Base-by-base conservation (phyloP, 1,140 invertebrate genomes). In the Araneus ventricosus region DNA sequence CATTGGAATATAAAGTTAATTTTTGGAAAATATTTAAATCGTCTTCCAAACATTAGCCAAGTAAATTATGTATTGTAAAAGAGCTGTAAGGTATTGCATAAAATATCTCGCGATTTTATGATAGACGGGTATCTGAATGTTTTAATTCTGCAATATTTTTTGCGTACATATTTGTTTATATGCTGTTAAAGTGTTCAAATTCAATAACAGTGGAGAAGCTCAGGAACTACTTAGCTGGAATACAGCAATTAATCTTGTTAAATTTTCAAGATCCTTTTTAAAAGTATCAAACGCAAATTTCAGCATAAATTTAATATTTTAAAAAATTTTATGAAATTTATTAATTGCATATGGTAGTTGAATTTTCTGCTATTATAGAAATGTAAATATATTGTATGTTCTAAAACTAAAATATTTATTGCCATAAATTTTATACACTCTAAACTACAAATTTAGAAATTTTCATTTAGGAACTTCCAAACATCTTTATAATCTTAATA, bases 181-280 rank as follows among this genome's bases (percentile, higher is more conserved):
- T 30, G 24, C 27, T 52, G 41, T 86, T 61, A 14, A 85, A 27
- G 22, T 61, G 85, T 87, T 87, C 27, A 87, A 61, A 61, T 45
- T 87, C 14, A 87, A 87, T 39, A 45, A 14, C 85, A 27, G 10
- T 52, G 41, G 20, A 45, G 75, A 80, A 52, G 80, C 88, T 90
- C 88, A 90, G 88, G 88, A 59, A 90, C 27, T 90, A 80, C 70
- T 75, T 39, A 17, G 20, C 27, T 8, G 52, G 30, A 57, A 30
- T 90, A 59, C 45, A 90, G 88, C 88, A 90, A 90, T 30, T 59
- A 80, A 20, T 90, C 41, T 90, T 90, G 88, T 90, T 90, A 90
- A 90, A 27, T 45, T 34, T 88, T 88, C 17, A 88, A 86, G 10
- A 86, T 86, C 22, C 4, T 85, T 61, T 85, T 34, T 87, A 37